Conservation (phyloP, 2,113 vertebrate genomes). For the Mellivora capensis region DNA sequence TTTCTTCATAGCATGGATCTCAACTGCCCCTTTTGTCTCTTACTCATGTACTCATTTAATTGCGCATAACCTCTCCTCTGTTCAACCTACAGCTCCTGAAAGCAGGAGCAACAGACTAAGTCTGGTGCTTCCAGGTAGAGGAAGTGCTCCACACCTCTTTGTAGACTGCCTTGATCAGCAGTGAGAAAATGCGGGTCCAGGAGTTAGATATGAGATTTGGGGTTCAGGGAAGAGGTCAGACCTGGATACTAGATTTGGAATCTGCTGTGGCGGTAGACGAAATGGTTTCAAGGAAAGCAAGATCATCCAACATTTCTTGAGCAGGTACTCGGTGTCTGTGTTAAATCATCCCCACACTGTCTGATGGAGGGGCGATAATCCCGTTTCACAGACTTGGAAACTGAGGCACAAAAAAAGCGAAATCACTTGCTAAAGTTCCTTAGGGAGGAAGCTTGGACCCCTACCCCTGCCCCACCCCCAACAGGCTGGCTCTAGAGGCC, state of each 20-base stretch:
- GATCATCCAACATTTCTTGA: background rate
- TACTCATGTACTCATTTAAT: background rate
- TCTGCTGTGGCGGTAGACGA: background rate
- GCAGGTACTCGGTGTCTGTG: background rate
- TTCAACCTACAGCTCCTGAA: background rate
- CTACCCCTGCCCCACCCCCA: background rate
- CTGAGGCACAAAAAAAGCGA: background rate
- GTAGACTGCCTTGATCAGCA: background rate
- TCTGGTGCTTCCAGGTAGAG: background rate
- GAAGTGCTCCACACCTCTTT: accelerated
- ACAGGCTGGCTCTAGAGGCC: background rate
- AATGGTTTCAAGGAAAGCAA: background rate
- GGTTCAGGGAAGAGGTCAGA: background rate
- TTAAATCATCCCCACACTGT: background rate
- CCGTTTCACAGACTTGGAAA: background rate
- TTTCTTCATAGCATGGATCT: background rate
- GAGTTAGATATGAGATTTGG: background rate
- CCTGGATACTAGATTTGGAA: background rate
- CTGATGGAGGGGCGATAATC: background rate
- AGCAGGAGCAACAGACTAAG: background rate
- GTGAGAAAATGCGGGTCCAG: background rate
- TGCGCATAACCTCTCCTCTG: background rate
- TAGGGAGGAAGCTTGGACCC: background rate
- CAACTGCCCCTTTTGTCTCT: background rate
- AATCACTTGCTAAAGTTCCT: background rate